A percentile compares a stretch with the other conserved stretches of the same genome.
Conservation (phyloP, 2,888 invertebrate genomes). For the Caenorhabditis zanzibari region DNA sequence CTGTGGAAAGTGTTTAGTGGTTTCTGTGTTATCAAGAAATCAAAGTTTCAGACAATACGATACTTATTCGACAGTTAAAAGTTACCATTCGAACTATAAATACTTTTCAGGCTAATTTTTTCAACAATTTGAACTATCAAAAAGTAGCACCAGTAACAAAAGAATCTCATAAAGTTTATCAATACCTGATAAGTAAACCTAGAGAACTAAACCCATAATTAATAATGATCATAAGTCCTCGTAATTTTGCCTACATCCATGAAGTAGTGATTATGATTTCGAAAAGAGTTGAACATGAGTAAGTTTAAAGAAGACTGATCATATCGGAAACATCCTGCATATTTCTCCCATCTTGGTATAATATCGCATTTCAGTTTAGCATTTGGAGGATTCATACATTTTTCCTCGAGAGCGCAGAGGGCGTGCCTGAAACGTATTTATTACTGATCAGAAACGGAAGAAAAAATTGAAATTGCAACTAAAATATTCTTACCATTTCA, state of each 20-base stretch:
- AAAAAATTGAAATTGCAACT: not conserved
- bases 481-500: conserved; percentile 30
- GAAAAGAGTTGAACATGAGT: conserved; percentile 47
- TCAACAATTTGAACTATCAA: no score
- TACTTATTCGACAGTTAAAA: no score
- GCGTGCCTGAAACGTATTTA: conserved; percentile 30
- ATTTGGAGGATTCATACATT: conserved; percentile 44
- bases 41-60: no score
- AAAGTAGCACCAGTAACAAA: no score
- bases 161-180: no score
- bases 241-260: conserved; percentile 36
- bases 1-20: no score
- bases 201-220: not conserved
- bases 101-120: no score
- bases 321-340: conserved; percentile 52
- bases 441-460: no score
- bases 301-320: conserved; percentile 49
- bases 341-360: conserved; percentile 28
- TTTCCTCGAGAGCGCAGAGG: conserved; percentile 43
- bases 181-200: not conserved
- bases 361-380: conserved; percentile 47
- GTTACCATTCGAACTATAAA: no score
- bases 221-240: conserved; percentile 44
- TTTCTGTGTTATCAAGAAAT: no score
- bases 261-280: conserved; percentile 45